Base-by-base conservation (phyloP, 2,113 vertebrate species). In the Gnathonemus longibarbis region DNA sequence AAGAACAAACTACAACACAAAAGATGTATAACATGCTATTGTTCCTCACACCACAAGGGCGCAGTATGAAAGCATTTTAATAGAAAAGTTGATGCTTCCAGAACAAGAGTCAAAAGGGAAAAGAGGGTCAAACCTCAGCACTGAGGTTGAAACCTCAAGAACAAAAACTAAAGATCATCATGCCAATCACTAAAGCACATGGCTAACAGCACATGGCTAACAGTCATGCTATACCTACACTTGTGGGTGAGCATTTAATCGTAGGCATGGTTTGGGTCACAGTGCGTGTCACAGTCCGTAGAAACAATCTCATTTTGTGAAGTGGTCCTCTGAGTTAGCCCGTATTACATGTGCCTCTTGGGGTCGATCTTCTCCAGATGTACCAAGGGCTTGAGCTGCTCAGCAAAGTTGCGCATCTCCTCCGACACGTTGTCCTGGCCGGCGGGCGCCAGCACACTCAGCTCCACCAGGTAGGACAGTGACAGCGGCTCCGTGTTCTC, bases 311-410 rank as follows among this genome's bases (percentile, higher is more conserved):
- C 19, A 17, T 42, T 46, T 5, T 5, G 10, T 27, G 7, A 88
- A 42, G 19, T 53, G 31, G 39, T 66, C 35, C 6, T 1, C 49
- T 31, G n/a, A 6, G 2, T 19, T 15, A 11, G n/a, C 11, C 46
- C 3, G 15, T 0, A 42, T 84, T 84, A 96, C 96, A 95, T 95
- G 13, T 98, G 96, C 91, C 97, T 97, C 92, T 99, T 99, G 45
- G 98, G 98, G 91, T 99, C 98, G 84, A 99, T 98, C 94, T 99
- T 99, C 92, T 99, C 98, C 49, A 99, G 94, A 89, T 99, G 98
- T 48, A 99, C 97, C 3, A 99, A 94, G 24, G 98, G 98, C 91
- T 98, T 99, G 13, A 99, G 96, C 48, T 99, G 98, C 93, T 99
- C 98, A 0, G 98, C 98, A 92, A 99, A 99, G 94, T 97, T 97